Base-by-base conservation (phyloP, 2,797 vertebrate species). In the Acanthopagrus latus region DNA sequence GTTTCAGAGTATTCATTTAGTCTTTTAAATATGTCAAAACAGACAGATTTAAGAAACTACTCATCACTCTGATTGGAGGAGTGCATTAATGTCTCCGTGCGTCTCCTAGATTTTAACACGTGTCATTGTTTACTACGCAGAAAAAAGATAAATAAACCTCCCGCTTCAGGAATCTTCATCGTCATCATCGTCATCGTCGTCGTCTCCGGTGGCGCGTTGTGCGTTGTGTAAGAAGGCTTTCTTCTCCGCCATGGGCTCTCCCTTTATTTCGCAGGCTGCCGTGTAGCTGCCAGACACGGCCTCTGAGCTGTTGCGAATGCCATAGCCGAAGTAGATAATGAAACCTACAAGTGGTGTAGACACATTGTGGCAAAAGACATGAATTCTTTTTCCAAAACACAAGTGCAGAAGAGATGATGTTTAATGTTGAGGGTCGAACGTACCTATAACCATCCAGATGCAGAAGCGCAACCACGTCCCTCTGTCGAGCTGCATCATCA, bases 401-500 rank as follows among this genome's bases (percentile, higher is more conserved):
- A 4, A 47, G 4, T 8, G n/a, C 12, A 60, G 0, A 2, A 71
- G 7, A 77, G 13, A 54, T 20, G 27, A 64, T 20, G 18, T 47
- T 6, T 54, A 8, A 29, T 1, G 44, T 8, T 4, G 2, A 1
- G 41, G 10, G 17, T 11, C 0, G 54, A 51, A 54, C 21, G 64
- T 94, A 98, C 98, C 98, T 80, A 97, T 59, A 1, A 86, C 57
- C 98, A 99, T 99, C 97, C 97, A 99, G 80, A 98, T 86, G 8
- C 96, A 89, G 72, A 99, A 99, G 1, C 97, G 96, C 57, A 98
- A 58, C 98, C 98, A 99, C 0, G 97, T 99, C 69, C 98, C 97
- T 71, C 7, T 62, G 25, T 94, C 96, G 33, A 99, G 95, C 94
- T 99, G 98, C 97, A 99, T 97, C 97, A 99, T 99, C 87, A 99